Evolutionary conservation across 2,113 vertebrate species (phyloP), one percentile per base, ranked within the genome.

Genomic region (Alethe diademata): DNA sequence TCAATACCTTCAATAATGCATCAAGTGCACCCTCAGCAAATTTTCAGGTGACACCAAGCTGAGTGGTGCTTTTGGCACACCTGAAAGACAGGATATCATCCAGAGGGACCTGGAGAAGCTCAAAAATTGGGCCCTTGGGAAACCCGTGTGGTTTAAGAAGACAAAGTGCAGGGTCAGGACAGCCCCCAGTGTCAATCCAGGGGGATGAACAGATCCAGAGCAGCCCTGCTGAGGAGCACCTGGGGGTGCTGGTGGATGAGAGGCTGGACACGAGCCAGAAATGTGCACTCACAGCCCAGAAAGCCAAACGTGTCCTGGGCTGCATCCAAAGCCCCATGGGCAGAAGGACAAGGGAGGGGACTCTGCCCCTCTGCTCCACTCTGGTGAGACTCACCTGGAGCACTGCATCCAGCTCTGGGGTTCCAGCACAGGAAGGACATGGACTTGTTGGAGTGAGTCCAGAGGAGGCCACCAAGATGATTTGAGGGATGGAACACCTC

Each of bases 101-200:
- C 61, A 58, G 25, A 66, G 35, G 25, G 24, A 42, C 20, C 35
- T 20, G 51, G 43, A n/a, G 16, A 57, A 29, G 43, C 43, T 66
- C 17, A 19, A 43, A 33, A 50, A 43, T 5, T 35, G 31, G 28
- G 25, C 17, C 42, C 24, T 25, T 20, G 43, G 61, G 31, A 75
- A 50, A n/a, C 60, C 19, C 2, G 1, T 11, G 23, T 18, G 28
- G 28, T 53, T 60, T 53, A 38, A 61, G 9, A 51, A 36, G 53
- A 51, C 5, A 2, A 23, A 53, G 26, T 36, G 33, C 38, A 53
- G 48, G 23, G 8, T 11, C 0, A 0, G 23, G 14, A 4, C 19
- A 42, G 6, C 4, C 16, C 19, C 35, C 35, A 40, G 31, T 14
- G 14, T 13, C 36, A 76, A 1, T 12, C 26, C 31, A 43, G 36